Evolutionary conservation across 2,113 vertebrate genomes (phyloP), one percentile per base, ranked within the genome.

Genomic region (Camarhynchus parvulus): DNA sequence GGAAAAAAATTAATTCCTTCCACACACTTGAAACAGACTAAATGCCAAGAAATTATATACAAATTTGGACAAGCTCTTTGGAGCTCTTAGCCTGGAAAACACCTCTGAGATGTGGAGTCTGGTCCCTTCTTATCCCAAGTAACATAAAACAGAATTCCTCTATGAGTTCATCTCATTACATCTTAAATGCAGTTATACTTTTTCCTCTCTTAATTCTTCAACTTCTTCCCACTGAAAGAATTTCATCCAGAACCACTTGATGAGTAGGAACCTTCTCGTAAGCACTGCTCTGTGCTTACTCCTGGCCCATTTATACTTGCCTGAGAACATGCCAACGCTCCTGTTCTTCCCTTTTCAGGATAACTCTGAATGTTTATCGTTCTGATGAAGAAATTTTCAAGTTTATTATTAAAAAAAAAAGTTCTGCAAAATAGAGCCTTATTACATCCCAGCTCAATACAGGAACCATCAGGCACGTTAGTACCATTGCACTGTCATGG

Each of bases 311-410:
- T 80, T 83, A 39, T 47, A 47, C 9, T 30, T 11, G 0, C 44
- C 33, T 62, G 7, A 4, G 3, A 55, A 50, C 10, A 47, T 4
- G 2, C 1, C 35, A 61, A 35, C 2, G 0, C 4, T 85, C 75
- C 13, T 91, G 21, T 22, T 46, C 5, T 56, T 30, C 15, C 4
- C 7, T 90, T 27, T 82, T 74, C 30, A 53, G 27, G 16, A 61
- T 25, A 55, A 53, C 19, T 76, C 46, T 0, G 1, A 55, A 39
- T 20, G 7, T 64, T 94, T 83, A n/a, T 22, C 13, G 10, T 62
- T 80, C 20, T 77, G 58, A 22, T 66, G 66, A 80, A 78, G 73
- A 42, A 3, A 7, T 2, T 3, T 61, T 35, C 11, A 62, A 33
- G 7, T 56, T 69, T 53, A 8, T 5, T 27, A 15, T 58, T 67